phyloP scores from a whole-genome alignment of 30 jellyfish, hydroid and myxozoan species.

The Sanderia malayensis region DNA sequence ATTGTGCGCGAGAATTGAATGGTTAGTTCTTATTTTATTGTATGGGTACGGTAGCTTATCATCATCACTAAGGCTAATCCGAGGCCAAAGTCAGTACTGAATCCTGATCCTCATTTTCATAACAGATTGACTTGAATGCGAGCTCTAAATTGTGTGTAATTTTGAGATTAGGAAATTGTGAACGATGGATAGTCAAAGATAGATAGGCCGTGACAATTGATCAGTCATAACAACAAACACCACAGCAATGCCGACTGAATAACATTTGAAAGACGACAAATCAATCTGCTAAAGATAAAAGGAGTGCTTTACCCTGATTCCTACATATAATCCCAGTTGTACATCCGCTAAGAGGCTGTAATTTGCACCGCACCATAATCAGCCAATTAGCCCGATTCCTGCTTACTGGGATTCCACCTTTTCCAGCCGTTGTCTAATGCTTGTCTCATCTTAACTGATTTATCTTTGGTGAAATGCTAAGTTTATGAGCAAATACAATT shows the following conservation, averaged over 20 bases:
- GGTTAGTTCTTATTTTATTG: conserved; percentile 22
- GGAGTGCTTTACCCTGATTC: not conserved
- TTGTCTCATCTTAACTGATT: too few relatives aligned
- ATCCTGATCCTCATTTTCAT: conserved; percentile 54
- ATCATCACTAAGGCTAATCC: conserved; percentile 54
- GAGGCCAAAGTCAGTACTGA: conserved; percentile 44
- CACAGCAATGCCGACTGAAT: not conserved
- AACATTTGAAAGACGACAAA: not conserved
- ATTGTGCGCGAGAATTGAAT: conserved; percentile 3
- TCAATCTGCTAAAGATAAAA: not conserved
- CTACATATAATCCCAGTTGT: not conserved
- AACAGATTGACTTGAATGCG: conserved; percentile 56
- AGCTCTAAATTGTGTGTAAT: conserved; percentile 46
- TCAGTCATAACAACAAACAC: too few relatives aligned
- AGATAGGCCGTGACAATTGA: not conserved
- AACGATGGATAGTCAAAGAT: not conserved
- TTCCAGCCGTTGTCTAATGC: too few relatives aligned
- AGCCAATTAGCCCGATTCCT: conserved; percentile 66
- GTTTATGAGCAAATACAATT: too few relatives aligned
- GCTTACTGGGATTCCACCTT: too few relatives aligned
- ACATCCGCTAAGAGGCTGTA: conserved; percentile 63
- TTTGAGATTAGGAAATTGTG: conserved; percentile 20
- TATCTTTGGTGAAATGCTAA: too few relatives aligned
- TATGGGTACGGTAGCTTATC: too few relatives aligned
- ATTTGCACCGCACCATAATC: conserved; percentile 69